Base-by-base conservation (phyloP, 2,797 vertebrate genomes). In the Malurus splendens region DNA sequence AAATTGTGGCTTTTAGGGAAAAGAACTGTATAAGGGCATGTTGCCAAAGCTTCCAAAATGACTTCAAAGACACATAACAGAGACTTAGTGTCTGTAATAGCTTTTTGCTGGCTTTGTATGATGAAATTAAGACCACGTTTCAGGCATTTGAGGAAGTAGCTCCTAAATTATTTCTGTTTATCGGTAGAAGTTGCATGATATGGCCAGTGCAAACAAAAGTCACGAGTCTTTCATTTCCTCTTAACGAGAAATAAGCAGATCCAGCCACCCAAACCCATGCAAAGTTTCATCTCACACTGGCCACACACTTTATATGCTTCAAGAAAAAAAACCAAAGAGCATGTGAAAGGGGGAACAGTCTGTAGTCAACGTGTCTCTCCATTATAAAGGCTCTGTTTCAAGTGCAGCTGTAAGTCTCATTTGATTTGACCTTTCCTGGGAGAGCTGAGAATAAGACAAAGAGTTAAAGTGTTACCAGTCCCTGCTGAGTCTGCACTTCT, bases 401-500 rank as follows among this genome's bases (percentile, higher is more conserved):
- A 85, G 55, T 14, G 32, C 71, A 89, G 56, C 60, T 93, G 16
- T 22, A 55, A 84, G 86, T 71, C 71, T 91, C 22, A 8, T 82
- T 92, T 61, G 57, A 76, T 90, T 60, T 95, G 94, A 94, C 94
- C 92, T 95, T 91, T 95, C 85, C 79, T 54, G 81, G 36, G 45
- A 84, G 48, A 94, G 65, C 61, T 55, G 82, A 84, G 89, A 93
- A 89, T 44, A 89, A 88, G 92, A 95, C 89, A 93, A 94, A 92
- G 94, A 94, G 80, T 83, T 94, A 76, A 94, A 92, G 41, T 68
- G 54, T 93, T 94, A 88, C 89, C 61, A 92, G 90, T 50, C 57
- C 77, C 82, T 93, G 90, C 92, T 90, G 89, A 94, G 87, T 80
- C 89, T 82, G 91, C 89, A 93, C 41, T 95, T 93, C 87, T 86